A percentile compares a stretch with the other conserved stretches of the same genome.
Evolutionary conservation across 2,888 invertebrate genomes (phyloP).

Genomic region (Andrena flavipes): DNA sequence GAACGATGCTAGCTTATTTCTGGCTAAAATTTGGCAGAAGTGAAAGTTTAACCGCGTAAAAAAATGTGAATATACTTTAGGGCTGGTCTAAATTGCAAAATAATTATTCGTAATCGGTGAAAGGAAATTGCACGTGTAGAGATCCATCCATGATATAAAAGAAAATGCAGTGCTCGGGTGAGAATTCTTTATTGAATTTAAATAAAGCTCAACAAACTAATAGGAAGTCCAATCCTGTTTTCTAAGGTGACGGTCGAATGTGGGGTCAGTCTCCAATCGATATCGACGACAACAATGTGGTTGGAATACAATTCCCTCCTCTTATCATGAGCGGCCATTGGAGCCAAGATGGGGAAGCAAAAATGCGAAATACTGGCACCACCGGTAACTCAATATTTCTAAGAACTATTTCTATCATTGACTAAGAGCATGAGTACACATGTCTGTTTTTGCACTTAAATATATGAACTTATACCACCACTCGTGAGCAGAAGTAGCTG

Average conservation of each 20-base stretch:
- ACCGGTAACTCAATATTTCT: constrained; percentile 61
- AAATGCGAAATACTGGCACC: constrained; percentile 71
- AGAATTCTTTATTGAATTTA: neutral
- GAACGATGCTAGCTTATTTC: constrained; percentile 8
- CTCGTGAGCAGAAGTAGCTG: no score
- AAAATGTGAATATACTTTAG: neutral
- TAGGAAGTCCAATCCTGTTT: neutral
- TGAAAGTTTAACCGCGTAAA: neutral
- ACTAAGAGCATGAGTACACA: neutral
- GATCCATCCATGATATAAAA: neutral
- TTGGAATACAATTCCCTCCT: constrained; percentile 64
- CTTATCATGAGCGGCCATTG: constrained; percentile 77
- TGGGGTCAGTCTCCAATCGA: constrained; percentile 77
- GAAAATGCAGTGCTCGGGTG: constrained; percentile 64
- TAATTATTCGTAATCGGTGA: neutral
- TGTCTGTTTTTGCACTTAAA: no score
- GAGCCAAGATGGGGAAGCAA: constrained; percentile 74
- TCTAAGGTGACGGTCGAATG: constrained; percentile 58
- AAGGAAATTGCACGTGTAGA: neutral
- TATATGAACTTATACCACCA: no score
- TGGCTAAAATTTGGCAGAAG: neutral
- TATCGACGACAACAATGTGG: constrained; percentile 62
- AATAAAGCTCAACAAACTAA: neutral
- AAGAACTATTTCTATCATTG: neutral
- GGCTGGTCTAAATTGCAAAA: neutral